Base-by-base conservation (phyloP, 2,797 vertebrate genomes). In the Bradypus variegatus region DNA sequence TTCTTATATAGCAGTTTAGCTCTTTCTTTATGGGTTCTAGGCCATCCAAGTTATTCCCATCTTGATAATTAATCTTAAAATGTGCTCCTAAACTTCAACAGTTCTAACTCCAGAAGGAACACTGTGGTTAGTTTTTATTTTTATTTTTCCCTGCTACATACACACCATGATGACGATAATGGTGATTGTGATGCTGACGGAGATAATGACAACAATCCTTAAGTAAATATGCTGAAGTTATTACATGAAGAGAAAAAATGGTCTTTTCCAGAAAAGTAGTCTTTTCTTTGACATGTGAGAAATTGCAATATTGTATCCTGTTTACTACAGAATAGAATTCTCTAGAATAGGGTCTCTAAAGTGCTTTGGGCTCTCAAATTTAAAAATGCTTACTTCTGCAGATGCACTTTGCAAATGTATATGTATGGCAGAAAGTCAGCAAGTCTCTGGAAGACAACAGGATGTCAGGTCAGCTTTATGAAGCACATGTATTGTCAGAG, bases 401-500 rank as follows among this genome's bases (percentile, higher is more conserved):
- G 77, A 89, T 78, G 6, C 25, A 77, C 72, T 81, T 64, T 88
- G 82, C 86, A 93, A 92, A 80, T 91, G 72, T 45, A 72, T 64
- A 55, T 58, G 23, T 27, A 15, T 31, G 89, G 86, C 87, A 92
- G 91, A 53, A 70, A 87, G 84, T 84, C 92, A 92, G 65, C 69
- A 85, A 67, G 38, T 94, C 93, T 81, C 92, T 91, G 92, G 86
- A 95, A 94, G 92, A 86, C 73, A 78, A 86, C 72, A 93, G 92
- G 86, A 90, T 94, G 85, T 62, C 27, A 65, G 69, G 53, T 14
- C 29, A 65, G 77, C 80, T 91, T 78, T 89, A 48, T 36, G 41
- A 93, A 84, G 58, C 31, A n/a, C 21, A 21, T 25, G 5, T 67
- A 45, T 75, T 92, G n/a, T 50, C 53, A 62, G 41, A 90, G 90